Evolutionary conservation across 2,797 vertebrate species (phyloP).

Genomic region (Gobionotothen gibberifrons): DNA sequence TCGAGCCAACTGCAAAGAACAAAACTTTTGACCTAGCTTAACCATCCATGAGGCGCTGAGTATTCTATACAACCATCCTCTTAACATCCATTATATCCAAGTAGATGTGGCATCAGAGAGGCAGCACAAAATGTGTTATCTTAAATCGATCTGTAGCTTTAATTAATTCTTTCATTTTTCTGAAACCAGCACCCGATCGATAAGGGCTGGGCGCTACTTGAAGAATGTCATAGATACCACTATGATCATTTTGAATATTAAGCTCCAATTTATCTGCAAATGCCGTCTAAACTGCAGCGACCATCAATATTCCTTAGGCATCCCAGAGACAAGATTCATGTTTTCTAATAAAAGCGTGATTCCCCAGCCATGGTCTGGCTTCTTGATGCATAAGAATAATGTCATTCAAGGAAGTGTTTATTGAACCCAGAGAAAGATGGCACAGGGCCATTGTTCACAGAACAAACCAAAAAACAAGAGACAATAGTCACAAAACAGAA

Average conservation of each 20-base stretch:
- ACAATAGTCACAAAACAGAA: conserved; percentile 65
- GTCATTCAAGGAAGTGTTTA: conserved; percentile 76
- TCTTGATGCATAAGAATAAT: conserved; percentile 74
- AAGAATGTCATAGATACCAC: conserved; percentile 76
- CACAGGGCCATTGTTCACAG: conserved; percentile 64
- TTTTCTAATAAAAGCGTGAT: conserved; percentile 81
- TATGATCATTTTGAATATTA: conserved; percentile 82
- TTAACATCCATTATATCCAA: conserved; percentile 75
- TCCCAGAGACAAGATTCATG: conserved; percentile 78
- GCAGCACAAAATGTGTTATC: conserved; percentile 70
- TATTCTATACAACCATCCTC: conserved; percentile 64
- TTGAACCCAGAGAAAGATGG: conserved; percentile 71
- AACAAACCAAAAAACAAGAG: conserved; percentile 67
- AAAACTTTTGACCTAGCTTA: conserved; percentile 52
- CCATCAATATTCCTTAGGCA: conserved; percentile 77
- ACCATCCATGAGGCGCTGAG: conserved; percentile 32
- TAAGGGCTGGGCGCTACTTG: conserved; percentile 62
- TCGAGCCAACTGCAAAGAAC: conserved; percentile 43
- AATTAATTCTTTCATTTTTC: conserved; percentile 79
- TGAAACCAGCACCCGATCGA: conserved; percentile 72
- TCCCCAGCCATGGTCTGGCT: conserved; percentile 69
- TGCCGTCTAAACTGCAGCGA: conserved; percentile 65
- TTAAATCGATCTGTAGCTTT: conserved; percentile 74
- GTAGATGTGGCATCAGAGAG: conserved; percentile 62
- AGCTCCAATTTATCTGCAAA: conserved; percentile 79